A percentile compares a stretch with the other conserved stretches of the same genome.
Conservation (phyloP, 2,888 invertebrate genomes). For the Stenodera caucasica region DNA sequence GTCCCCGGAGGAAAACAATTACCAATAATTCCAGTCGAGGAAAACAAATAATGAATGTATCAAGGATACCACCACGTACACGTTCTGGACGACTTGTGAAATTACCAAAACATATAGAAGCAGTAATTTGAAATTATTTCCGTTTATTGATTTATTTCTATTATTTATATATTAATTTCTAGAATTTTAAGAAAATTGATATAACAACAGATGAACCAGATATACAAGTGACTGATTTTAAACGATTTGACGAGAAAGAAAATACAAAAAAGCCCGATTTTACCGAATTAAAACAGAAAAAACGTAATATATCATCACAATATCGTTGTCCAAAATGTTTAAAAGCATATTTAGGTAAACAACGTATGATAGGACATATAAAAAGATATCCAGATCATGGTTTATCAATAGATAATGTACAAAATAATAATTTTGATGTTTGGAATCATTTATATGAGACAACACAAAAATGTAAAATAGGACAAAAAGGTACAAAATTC, state of each 20-base stretch:
- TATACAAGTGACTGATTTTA: constrained; percentile 43
- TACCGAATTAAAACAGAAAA: constrained; percentile 34
- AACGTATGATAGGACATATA: constrained; percentile 64
- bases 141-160: constrained; percentile 16
- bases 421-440: constrained; percentile 42
- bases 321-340: constrained; percentile 66
- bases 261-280: constrained; percentile 19
- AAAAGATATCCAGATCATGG: constrained; percentile 66
- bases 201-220: constrained; percentile 38
- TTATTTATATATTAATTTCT: constrained; percentile 21
- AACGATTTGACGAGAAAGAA: constrained; percentile 39
- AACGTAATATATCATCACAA: constrained; percentile 57
- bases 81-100: constrained; percentile 50
- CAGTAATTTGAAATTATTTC: constrained; percentile 31
- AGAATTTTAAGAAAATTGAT: constrained; percentile 49
- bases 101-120: constrained; percentile 48
- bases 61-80: constrained; percentile 35
- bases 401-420: constrained; percentile 32
- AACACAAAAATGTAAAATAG: constrained; percentile 45
- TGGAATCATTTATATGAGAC: constrained; percentile 51
- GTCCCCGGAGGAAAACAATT: constrained; percentile 43
- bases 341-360: constrained; percentile 65
- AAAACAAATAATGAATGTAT: background rate
- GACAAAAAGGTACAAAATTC: constrained; percentile 46
- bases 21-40: constrained; percentile 14